Evolutionary conservation across 1,140 invertebrate genomes (phyloP).

Genomic region (Pygmarrhopalites habei): DNA sequence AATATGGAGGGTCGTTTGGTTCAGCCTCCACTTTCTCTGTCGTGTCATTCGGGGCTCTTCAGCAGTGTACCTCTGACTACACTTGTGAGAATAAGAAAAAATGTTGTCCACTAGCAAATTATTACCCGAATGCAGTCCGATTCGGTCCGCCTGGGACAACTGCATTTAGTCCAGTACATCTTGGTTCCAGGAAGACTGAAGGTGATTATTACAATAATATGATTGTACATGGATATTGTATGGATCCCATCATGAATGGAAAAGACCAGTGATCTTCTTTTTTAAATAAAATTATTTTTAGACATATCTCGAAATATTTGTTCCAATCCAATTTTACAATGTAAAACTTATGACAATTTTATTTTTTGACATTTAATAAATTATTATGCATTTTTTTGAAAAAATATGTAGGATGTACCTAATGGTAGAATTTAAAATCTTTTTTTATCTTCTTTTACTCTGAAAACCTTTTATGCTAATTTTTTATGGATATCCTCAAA

Average conservation of each 20-base stretch:
- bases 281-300: neutral
- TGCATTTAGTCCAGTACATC: too few relatives aligned
- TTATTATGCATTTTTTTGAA: neutral
- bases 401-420: neutral
- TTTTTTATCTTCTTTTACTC: too few relatives aligned
- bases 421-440: too few relatives aligned
- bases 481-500: too few relatives aligned
- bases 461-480: too few relatives aligned
- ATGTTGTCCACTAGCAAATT: conserved; percentile 21
- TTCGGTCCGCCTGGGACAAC: too few relatives aligned
- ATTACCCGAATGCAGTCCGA: too few relatives aligned
- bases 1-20: neutral
- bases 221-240: conserved; percentile 22
- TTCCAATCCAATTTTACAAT: neutral
- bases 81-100: conserved; percentile 29
- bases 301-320: neutral
- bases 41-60: neutral
- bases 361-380: neutral
- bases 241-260: conserved; percentile 11
- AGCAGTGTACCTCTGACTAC: conserved; percentile 24
- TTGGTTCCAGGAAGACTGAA: too few relatives aligned
- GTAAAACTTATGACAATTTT: neutral
- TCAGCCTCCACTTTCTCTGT: neutral
- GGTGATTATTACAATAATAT: too few relatives aligned
- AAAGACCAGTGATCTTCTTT: neutral